Percentiles rank a stretch among this genome's conserved stretches.
Evolutionary conservation across 2,888 invertebrate species (phyloP).

Genomic region (Lumbricus terrestris): DNA sequence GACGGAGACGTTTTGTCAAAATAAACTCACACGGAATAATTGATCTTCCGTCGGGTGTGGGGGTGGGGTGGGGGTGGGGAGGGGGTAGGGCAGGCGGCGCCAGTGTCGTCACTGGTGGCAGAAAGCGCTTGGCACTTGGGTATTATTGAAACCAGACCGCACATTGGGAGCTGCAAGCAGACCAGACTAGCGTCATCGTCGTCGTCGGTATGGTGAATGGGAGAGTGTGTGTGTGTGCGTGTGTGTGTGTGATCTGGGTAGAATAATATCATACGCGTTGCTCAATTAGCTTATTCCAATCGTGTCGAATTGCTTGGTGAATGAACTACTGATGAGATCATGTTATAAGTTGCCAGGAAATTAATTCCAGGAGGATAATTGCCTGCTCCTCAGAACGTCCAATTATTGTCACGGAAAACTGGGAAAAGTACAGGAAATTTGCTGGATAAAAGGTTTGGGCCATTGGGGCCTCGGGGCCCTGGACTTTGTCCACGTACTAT

Average conservation of each 20-base stretch:
- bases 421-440: no score
- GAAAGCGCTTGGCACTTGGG: background rate
- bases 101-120: background rate
- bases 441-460: no score
- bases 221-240: no score
- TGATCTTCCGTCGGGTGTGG: background rate
- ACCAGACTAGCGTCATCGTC: background rate
- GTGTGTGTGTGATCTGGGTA: background rate
- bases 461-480: no score
- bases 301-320: background rate
- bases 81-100: no score
- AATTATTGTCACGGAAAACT: no score
- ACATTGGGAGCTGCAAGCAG: background rate
- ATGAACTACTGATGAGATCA: no score
- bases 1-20: background rate
- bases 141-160: background rate
- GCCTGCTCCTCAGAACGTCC: no score
- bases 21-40: slow-evolving; percentile 3
- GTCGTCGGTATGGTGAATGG: background rate
- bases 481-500: no score
- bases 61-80: no score
- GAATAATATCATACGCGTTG: background rate
- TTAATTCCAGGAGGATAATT: no score
- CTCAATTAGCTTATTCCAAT: background rate
- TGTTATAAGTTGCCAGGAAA: no score